Evolutionary conservation across 2,888 invertebrate genomes (phyloP), one percentile per base, ranked within the genome.

Genomic region (Chirona hameri): DNA sequence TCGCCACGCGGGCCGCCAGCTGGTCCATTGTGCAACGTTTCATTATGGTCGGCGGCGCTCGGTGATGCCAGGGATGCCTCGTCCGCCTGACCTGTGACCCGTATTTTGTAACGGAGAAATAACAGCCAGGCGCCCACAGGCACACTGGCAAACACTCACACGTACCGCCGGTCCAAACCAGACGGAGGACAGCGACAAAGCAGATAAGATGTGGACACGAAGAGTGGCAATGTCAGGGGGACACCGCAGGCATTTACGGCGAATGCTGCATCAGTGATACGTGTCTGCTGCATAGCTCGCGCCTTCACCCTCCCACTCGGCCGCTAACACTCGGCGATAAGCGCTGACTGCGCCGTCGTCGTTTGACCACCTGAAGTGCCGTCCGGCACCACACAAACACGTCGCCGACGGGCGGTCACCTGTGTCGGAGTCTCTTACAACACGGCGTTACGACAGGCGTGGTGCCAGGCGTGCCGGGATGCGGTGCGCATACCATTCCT

Each of bases 11-110:
- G 46, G 21, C 9, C 39, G 39, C 21, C 76, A n/a, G 39, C 39
- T 24, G 76, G 46, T 12, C 76, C 39, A 24, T 76, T 76, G 76
- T 76, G 76, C 76, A 76, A 76, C 39, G 76, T 76, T 76, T 76
- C 76, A 46, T 46, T 46, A 46, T 24, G 76, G 76, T 21, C 39
- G 18, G 72, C n/a, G 9, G 1, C 29, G n/a, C 31, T 12, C 18
- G 3, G 46, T 39, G 76, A 76, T 46, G 46, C 46, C 46, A 24
- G 69, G 1, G 18, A 24, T 12, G 46, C 39, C 39, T 10, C 2
- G 21, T 4, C 10, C 24, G 24, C 14, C 39, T 76, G 46, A 76
- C 76, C 76, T 46, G 5, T 46, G 76, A 76, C 39, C 21, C 46
- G 10, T 14, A 27, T 76, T 76, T 76, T 14, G 76, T 76, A 39